A percentile compares a stretch with the other conserved stretches of the same genome.
phyloP scores from a whole-genome alignment of 2,113 vertebrate species.

The Rhea americana region DNA sequence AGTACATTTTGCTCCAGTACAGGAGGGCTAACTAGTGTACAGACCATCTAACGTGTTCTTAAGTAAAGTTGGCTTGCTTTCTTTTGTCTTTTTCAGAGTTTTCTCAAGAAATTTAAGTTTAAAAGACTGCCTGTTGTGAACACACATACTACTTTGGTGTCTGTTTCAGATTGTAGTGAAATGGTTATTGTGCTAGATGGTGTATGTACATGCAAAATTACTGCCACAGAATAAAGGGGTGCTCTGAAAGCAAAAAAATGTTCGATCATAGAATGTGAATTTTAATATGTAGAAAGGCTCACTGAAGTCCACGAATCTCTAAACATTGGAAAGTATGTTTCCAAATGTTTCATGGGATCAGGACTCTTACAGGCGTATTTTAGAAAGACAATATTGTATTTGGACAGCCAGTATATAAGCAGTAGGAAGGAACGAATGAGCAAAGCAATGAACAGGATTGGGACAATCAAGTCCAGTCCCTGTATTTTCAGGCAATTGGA shows the following conservation, averaged over 20 bases:
- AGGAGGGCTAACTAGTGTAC: not conserved
- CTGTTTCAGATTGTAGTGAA: not conserved
- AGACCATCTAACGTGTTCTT: not conserved
- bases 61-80: not conserved
- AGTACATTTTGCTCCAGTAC: not conserved
- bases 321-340: not conserved
- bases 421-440: not conserved
- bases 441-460: not conserved
- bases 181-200: not conserved
- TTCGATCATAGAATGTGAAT: not conserved
- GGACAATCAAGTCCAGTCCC: not conserved
- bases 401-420: not conserved
- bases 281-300: not conserved
- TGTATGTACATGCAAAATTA: not conserved
- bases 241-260: not conserved
- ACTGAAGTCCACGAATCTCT: not conserved
- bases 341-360: not conserved
- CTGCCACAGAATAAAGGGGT: not conserved
- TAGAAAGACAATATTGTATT: not conserved
- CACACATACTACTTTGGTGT: not conserved
- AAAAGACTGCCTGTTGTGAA: not conserved
- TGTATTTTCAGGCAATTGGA: not conserved
- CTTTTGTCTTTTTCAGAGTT: not conserved
- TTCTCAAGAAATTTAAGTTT: not conserved
- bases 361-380: not conserved